Conservation (phyloP, 2,797 vertebrate species). For the Peromyscus nudipes region DNA sequence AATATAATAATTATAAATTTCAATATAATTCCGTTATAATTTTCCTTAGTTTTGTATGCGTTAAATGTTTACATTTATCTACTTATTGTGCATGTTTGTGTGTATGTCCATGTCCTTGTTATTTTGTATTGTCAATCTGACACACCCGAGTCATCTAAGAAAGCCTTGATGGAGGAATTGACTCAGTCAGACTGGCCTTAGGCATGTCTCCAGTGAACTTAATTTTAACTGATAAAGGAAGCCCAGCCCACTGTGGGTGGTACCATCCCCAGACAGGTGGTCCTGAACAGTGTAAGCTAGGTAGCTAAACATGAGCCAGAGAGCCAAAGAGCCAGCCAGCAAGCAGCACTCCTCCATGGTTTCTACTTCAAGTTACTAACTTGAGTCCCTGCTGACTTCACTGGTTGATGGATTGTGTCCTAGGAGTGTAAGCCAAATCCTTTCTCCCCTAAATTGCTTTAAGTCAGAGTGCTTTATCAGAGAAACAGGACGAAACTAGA, state of each 20-base stretch:
- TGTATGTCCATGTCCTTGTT: background rate
- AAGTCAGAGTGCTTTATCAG: background rate
- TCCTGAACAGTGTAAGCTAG: background rate
- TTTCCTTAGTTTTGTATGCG: slow-evolving; percentile 37
- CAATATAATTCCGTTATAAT: background rate
- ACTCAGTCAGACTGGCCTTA: background rate
- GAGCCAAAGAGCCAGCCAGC: background rate
- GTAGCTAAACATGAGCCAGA: background rate
- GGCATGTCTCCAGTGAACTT: background rate
- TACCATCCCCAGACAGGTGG: background rate
- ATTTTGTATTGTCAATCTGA: background rate
- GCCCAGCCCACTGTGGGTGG: background rate
- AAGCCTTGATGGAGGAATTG: background rate
- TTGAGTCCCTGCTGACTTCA: background rate
- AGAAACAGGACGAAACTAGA: background rate
- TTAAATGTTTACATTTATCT: background rate
- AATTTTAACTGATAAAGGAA: background rate
- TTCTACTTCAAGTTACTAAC: background rate
- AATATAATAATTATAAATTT: background rate
- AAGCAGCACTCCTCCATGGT: background rate
- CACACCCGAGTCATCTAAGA: background rate
- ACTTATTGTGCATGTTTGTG: background rate
- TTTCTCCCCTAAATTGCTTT: background rate
- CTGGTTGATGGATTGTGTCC: background rate
- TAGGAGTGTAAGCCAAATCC: background rate